Conservation (phyloP, 1,140 invertebrate species). For the Kradibia gibbosae region DNA sequence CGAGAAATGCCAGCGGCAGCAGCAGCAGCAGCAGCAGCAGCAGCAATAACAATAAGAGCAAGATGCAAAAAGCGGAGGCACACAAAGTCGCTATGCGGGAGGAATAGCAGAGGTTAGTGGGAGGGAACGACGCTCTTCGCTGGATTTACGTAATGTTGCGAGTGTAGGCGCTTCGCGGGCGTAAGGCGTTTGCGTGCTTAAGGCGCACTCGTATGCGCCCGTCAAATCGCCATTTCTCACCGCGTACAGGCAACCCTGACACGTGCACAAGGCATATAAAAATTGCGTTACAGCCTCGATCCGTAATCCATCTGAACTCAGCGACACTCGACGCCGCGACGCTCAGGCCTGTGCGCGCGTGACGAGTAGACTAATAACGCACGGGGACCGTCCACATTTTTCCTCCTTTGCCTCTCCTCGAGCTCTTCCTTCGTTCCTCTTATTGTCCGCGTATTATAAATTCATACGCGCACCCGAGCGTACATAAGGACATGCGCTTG, state of each 20-base stretch:
- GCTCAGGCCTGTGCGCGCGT: neutral
- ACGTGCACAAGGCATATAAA: constrained; percentile 40
- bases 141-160: constrained; percentile 20
- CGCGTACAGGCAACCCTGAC: constrained; percentile 36
- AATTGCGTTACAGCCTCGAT: constrained; percentile 43
- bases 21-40: neutral
- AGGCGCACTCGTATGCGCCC: neutral
- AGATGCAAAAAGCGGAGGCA: too few relatives aligned
- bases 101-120: neutral
- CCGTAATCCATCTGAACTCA: constrained; percentile 24
- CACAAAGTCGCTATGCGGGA: too few relatives aligned
- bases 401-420: neutral
- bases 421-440: neutral
- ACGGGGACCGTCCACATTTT: neutral
- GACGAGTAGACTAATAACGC: neutral
- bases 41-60: neutral
- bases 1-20: neutral
- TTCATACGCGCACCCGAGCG: neutral
- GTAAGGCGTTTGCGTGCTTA: neutral
- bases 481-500: neutral
- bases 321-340: neutral
- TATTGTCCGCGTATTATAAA: neutral
- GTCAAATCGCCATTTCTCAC: neutral
- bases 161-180: neutral
- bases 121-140: constrained; percentile 20